Base-by-base conservation (phyloP, 2,113 vertebrate species). In the Rostratula benghalensis region DNA sequence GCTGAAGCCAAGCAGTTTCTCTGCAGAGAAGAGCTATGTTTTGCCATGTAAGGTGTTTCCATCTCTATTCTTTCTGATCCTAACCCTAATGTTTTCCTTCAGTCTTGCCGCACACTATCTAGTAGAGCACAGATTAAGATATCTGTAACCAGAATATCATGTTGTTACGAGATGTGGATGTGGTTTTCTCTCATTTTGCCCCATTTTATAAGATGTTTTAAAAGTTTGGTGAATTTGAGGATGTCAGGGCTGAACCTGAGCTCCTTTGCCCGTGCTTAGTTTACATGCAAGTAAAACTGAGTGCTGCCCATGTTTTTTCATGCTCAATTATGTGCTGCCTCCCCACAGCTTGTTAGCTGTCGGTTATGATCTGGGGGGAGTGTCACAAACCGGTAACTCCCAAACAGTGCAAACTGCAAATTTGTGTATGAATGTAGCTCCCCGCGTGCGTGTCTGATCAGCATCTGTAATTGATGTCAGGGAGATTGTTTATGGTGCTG, bases 391-490 rank as follows among this genome's bases (percentile, higher is more conserved):
- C 0, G 0, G 54, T 77, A 76, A 46, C 75, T 85, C 84, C 85
- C 88, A 64, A 63, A 68, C 3, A 2, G 8, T 53, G 39, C 39
- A 65, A 73, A 73, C 59, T 33, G 61, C 63, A 46, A 23, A 67
- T 92, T 33, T 91, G 69, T 67, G n/a, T 74, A 31, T 74, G 74
- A 93, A 93, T 61, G 78, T 59, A 50, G 77, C 63, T 92, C 20
- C 77, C 78, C 0, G 0, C 53, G 13, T 31, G 63, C 45, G 8
- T 85, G 70, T 91, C 95, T 77, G 94, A 94, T 79, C 77, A 50
- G 81, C 87, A 77, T 92, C 89, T 1, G 4, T 90, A 89, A 80
- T 30, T 94, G 94, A 93, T 91, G 87, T 84, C 83, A 93, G 70
- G 69, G 86, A 91, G 89, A 91, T 92, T 94, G 83, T 93, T 81